phyloP scores from a whole-genome alignment of 2,797 vertebrate genomes.

The Mus minutoides region DNA sequence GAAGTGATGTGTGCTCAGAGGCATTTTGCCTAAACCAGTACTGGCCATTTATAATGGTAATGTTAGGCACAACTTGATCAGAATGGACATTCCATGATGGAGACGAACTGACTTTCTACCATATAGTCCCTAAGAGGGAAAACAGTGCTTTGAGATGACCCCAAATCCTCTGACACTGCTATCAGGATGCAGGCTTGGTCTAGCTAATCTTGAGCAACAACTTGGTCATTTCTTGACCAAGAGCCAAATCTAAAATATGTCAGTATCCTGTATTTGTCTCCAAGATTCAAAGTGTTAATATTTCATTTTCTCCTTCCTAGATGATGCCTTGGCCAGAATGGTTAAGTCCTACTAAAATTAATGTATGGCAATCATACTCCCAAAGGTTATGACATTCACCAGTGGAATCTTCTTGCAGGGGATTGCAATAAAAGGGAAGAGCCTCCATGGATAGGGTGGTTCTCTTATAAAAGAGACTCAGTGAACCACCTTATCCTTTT shows the following conservation, averaged over 20 bases:
- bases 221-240: background rate
- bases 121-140: background rate
- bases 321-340: background rate
- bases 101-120: background rate
- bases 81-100: background rate
- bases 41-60: rapidly evolving
- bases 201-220: background rate
- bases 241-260: background rate
- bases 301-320: background rate
- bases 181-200: background rate
- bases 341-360: background rate
- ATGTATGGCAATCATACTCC: background rate
- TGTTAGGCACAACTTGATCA: too few relatives aligned
- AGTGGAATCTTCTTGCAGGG: too few relatives aligned
- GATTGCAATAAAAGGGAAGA: background rate
- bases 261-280: background rate
- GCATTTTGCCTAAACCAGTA: background rate
- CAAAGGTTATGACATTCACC: too few relatives aligned
- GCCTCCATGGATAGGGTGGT: background rate
- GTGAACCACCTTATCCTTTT: background rate
- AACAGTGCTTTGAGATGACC: background rate
- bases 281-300: too few relatives aligned
- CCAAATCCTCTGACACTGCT: background rate
- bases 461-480: background rate
- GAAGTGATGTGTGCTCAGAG: background rate